Evolutionary conservation across 1,140 invertebrate genomes (phyloP).

Genomic region (Zaprionus lachaisei): DNA sequence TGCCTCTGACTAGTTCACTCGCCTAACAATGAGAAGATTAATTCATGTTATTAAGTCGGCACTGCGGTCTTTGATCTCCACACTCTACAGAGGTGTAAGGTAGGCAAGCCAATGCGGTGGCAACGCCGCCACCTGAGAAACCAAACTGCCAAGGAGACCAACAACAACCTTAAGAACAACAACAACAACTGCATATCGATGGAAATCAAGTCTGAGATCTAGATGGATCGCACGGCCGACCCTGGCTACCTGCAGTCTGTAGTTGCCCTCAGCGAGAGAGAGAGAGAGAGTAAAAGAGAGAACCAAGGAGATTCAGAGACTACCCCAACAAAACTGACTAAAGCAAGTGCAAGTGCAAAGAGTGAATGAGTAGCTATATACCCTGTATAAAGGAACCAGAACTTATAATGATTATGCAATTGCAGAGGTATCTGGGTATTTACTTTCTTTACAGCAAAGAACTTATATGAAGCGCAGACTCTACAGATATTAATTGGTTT

Average conservation of each 20-base stretch:
- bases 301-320: background rate
- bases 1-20: conserved; percentile 4
- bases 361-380: conserved; percentile 31
- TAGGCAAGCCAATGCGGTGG: conserved; percentile 82
- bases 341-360: background rate
- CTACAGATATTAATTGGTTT: background rate
- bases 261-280: conserved; percentile 1
- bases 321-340: conserved; percentile 8
- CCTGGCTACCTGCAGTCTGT: conserved; percentile 35
- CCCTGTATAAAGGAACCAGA: background rate
- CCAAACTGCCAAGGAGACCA: background rate
- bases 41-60: conserved; percentile 84
- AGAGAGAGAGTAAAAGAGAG: background rate
- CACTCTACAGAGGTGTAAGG: conserved; percentile 71
- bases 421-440: background rate
- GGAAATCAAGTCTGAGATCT: conserved; percentile 34
- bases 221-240: conserved; percentile 16
- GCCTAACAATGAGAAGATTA: conserved; percentile 82
- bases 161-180: conserved; percentile 9
- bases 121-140: conserved; percentile 72
- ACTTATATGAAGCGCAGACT: background rate
- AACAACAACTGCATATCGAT: conserved; percentile 53
- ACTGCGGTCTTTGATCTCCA: conserved; percentile 74
- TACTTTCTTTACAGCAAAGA: background rate
- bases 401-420: background rate